Conservation (phyloP, 2,113 vertebrate genomes). For the Triplophysa rosa region DNA sequence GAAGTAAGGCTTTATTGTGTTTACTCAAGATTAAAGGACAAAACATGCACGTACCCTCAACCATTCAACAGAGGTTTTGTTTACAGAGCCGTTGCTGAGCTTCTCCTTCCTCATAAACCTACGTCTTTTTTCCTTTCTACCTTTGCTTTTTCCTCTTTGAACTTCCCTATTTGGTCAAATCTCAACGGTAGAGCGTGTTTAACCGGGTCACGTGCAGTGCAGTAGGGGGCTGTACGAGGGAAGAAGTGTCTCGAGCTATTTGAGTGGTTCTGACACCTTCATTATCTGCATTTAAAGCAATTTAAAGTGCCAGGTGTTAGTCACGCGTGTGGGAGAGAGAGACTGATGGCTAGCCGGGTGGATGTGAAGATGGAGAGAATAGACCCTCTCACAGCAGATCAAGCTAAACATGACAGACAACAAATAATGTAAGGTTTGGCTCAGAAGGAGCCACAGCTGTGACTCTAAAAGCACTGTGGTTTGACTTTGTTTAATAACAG, state of each 20-base stretch:
- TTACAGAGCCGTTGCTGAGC: neutral
- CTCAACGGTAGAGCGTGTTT: neutral
- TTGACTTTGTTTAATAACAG: conserved; percentile 6
- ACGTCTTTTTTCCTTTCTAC: conserved; percentile 20
- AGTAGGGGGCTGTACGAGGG: neutral
- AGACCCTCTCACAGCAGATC: neutral
- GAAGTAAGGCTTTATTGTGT: neutral
- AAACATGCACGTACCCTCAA: conserved; percentile 18
- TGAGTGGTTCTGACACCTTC: neutral
- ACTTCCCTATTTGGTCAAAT: neutral
- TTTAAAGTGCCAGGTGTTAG: conserved; percentile 5
- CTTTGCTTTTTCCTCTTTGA: neutral
- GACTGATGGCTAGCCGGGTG: conserved; percentile 23
- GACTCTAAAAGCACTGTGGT: neutral
- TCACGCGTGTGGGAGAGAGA: neutral
- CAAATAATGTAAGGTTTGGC: neutral
- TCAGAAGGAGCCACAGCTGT: neutral
- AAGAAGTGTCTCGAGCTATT: neutral
- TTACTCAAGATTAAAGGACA: conserved; percentile 5
- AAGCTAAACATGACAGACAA: conserved; percentile 16
- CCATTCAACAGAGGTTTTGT: conserved; percentile 22
- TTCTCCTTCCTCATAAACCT: neutral
- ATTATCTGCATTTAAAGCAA: neutral
- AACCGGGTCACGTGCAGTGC: neutral
- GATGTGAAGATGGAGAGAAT: neutral